Evolutionary conservation across 2,113 vertebrate species (phyloP), one percentile per base, ranked within the genome.

Genomic region (Dasyprocta punctata): DNA sequence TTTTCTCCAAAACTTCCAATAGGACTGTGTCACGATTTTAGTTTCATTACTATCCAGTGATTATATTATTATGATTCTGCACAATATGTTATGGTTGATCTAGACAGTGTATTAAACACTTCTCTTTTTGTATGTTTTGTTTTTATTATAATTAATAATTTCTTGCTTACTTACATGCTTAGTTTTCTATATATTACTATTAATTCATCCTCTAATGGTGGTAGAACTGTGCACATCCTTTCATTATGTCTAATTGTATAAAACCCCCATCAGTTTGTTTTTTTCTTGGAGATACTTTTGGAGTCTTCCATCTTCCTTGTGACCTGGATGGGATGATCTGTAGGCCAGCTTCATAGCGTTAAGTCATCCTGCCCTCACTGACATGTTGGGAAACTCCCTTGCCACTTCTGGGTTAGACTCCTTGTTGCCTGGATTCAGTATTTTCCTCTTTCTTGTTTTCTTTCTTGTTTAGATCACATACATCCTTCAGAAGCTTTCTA

Each of bases 81-180:
- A 38, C 13, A 75, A 14, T 38, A 90, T 89, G 17, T 44, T 24
- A 67, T 9, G 83, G 16, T 71, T 88, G 19, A 60, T 71, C 30
- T 87, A 86, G 41, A 47, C 20, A 80, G 28, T 38, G 9, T 38
- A 38, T 56, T 89, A 87, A 93, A 61, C 28, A 44, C 73, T 77
- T 86, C 61, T 91, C 33, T 86, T 81, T 38, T 52, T 81, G 86
- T 22, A 26, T 7, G 82, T 47, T 6, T 83, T 77, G 2, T 71
- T 65, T 83, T 89, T 81, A 36, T 56, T 92, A 26, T 24, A 86
- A 86, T 91, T 93, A 86, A 54, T 93, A 30, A 67, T 89, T 73
- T 58, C 7, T 92, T 91, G 49, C 20, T 65, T 83, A 67, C 19
- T 61, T 49, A 77, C 61, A 24, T 71, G 9, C 4, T 67, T 95